Base-by-base conservation (phyloP, 2,888 invertebrate genomes). In the Mactromeris polynyma region DNA sequence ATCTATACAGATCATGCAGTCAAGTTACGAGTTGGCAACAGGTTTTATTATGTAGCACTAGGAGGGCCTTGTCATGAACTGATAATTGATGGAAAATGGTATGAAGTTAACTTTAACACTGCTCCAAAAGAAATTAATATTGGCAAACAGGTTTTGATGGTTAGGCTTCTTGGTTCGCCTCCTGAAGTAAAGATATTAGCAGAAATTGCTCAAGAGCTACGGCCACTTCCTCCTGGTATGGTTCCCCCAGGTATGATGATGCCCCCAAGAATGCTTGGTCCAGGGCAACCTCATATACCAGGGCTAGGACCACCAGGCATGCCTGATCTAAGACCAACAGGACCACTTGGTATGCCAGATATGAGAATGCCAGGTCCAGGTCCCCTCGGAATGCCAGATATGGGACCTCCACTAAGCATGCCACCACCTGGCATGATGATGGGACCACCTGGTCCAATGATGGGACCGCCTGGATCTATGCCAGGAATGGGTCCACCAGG, bases 31-130 rank as follows among this genome's bases (percentile, higher is more conserved):
- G 92, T 95, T 38, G 95, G 94, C n/a, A 91, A 90, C 31, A 89
- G 95, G 19, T 94, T 95, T 40, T 95, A 96, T 82, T 94, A 94
- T 81, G 90, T 96, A 38, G 96, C 96, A 0, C 95, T 97, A 88
- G 96, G 96, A 69, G 97, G 97, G 1, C 96, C 96, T 14, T 96
- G 96, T n/a, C 96, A 96, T 93, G 96, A 96, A 89, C 92, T 96
- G 17, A 96, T 96, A 46, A 95, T 96, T 64, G 96, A 96, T 93
- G 96, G 96, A 0, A 95, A 95, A 90, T 96, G 96, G 95, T 96
- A 94, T 96, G 99, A 99, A 96, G 98, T 99, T 94, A 98, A 98
- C 96, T 99, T 99, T 96, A 99, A 98, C 51, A 99, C 99, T 0
- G 98, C 98, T 79, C 98, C 98, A 0, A 97, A 98, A 81, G 97